These are phyloP conservation scores for Crax fasciolata DNA, from an alignment of 2,797 vertebrate genomes.

Conservation along the genomic window DNA sequence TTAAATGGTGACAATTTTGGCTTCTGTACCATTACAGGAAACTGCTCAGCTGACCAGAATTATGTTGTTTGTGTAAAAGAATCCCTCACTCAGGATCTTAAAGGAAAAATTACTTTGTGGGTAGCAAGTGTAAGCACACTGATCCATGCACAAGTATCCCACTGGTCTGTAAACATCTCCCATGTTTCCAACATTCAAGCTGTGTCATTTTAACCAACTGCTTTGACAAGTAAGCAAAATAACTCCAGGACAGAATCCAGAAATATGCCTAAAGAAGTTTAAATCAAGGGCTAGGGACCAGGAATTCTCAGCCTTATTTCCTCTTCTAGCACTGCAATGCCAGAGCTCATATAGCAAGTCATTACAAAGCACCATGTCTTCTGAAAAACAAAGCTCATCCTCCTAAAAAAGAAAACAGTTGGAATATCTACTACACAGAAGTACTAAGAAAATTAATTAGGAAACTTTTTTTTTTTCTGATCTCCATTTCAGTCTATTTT, in stretches of 20 bases:
- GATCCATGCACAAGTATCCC: not conserved
- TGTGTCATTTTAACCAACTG: not conserved
- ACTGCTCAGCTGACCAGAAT: constrained; percentile 57
- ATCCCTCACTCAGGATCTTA: not conserved
- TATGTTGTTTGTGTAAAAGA: constrained; percentile 22
- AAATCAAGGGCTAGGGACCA: not conserved
- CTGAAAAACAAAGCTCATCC: not conserved
- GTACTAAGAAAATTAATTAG: not conserved
- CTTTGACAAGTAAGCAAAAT: not conserved
- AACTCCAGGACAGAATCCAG: not conserved
- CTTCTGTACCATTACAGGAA: constrained; percentile 30
- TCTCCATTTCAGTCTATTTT: not conserved
- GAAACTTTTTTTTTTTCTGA: not conserved
- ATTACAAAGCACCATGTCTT: not conserved
- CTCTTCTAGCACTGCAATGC: not conserved
- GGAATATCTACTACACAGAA: not conserved
- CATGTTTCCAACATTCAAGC: not conserved
- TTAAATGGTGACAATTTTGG: constrained; percentile 30
- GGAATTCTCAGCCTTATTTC: not conserved
- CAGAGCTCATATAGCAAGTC: not conserved
- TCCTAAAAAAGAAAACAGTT: not conserved
- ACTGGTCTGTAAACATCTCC: not conserved
- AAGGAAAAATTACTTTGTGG: constrained; percentile 13
- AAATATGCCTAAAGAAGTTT: not conserved
- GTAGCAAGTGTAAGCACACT: not conserved